phyloP scores from a whole-genome alignment of 1,140 invertebrate genomes.

The Laodelphax striatellus region DNA sequence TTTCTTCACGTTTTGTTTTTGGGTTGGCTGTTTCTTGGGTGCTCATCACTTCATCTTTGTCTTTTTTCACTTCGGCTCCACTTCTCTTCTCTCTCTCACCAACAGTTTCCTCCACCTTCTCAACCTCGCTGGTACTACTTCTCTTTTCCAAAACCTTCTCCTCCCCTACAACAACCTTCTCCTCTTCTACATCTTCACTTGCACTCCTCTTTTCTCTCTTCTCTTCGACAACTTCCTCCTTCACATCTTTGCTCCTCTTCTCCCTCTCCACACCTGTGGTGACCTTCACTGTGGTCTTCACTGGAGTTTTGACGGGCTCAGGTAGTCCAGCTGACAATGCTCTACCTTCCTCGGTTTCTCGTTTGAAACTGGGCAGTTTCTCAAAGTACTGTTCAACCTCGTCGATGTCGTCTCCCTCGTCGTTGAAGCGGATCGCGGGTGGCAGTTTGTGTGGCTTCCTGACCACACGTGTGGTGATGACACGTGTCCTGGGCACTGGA shows the following conservation, averaged over 20 bases:
- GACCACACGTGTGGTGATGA: no score
- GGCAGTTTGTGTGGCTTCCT: no score
- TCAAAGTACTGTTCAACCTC: neutral
- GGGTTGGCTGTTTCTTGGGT: no score
- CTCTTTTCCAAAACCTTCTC: neutral
- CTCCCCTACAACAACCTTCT: neutral
- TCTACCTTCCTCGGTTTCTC: conserved; percentile 5
- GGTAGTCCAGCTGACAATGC: no score
- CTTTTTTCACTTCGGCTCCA: neutral
- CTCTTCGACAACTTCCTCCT: neutral
- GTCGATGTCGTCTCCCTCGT: neutral
- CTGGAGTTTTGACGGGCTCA: no score
- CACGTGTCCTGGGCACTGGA: no score
- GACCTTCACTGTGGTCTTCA: no score
- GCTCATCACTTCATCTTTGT: conserved; percentile 10
- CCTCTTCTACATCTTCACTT: neutral
- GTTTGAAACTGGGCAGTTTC: conserved; percentile 2
- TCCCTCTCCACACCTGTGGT: neutral
- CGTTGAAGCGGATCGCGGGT: no score
- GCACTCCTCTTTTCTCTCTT: neutral
- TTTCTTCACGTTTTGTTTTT: neutral
- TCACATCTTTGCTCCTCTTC: neutral
- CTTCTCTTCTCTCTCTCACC: conserved; percentile 5
- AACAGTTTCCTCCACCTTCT: no score
- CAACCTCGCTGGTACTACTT: no score